Conservation (phyloP, 2,888 invertebrate species). For the Timema cristinae region DNA sequence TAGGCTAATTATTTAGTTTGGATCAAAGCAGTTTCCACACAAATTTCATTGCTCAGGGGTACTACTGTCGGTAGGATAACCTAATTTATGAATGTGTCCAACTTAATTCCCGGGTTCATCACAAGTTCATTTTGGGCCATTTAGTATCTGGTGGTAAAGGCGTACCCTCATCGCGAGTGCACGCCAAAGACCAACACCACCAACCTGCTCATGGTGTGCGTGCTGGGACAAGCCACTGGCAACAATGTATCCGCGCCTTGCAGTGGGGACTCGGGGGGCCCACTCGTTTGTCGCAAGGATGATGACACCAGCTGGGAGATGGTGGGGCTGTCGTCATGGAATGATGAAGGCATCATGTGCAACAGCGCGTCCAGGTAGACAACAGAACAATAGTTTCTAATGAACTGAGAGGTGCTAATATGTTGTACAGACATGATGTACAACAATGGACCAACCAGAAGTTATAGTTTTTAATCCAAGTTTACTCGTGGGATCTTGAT, state of each 20-base stretch:
- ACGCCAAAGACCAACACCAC: neutral
- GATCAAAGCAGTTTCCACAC: too few relatives aligned
- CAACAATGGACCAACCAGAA: too few relatives aligned
- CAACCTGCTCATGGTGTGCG: neutral
- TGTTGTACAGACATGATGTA: too few relatives aligned
- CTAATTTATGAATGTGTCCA: too few relatives aligned
- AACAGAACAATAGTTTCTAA: neutral
- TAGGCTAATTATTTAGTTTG: too few relatives aligned
- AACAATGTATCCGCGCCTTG: neutral
- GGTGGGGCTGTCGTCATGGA: slow-evolving; percentile 1
- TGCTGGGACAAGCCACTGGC: neutral
- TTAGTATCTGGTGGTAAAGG: neutral
- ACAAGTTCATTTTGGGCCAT: too few relatives aligned
- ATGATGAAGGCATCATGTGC: slow-evolving; percentile 1
- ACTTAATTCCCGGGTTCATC: too few relatives aligned
- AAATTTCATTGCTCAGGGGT: too few relatives aligned
- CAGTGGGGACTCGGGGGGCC: slow-evolving; percentile 1
- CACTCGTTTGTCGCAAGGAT: neutral
- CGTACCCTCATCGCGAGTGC: neutral
- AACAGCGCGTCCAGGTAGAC: slow-evolving; percentile 2
- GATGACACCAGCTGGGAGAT: neutral
- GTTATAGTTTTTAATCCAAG: too few relatives aligned
- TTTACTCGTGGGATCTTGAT: too few relatives aligned
- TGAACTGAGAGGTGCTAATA: too few relatives aligned
- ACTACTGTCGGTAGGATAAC: too few relatives aligned